Conservation (phyloP, 2,888 invertebrate genomes). For the Subacronicta megacephala region DNA sequence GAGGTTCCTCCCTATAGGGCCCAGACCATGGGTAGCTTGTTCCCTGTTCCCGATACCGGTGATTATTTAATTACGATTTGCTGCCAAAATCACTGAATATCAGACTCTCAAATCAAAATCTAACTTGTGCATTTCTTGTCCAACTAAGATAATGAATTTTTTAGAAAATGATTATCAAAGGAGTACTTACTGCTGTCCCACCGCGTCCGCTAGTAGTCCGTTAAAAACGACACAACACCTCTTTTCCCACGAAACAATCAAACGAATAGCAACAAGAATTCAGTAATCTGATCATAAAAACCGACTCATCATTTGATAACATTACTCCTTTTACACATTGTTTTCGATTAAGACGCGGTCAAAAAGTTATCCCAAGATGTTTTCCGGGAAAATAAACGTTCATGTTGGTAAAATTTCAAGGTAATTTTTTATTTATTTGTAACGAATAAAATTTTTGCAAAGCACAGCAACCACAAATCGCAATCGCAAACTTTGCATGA, state of each 20-base stretch:
- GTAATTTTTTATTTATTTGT: conserved; percentile 13
- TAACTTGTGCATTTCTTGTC: background rate
- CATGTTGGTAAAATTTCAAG: conserved; percentile 3
- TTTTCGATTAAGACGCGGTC: background rate
- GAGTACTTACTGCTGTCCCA: conserved; percentile 29
- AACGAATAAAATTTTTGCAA: conserved; percentile 26
- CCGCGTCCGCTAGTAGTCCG: conserved; percentile 2
- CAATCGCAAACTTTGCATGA: conserved; percentile 16
- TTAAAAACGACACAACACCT: conserved; percentile 27
- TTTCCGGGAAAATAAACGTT: background rate
- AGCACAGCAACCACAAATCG: conserved; percentile 6
- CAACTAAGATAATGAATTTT: background rate
- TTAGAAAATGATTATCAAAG: background rate
- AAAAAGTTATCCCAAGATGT: background rate
- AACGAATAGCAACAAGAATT: conserved; percentile 25
- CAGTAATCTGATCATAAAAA: conserved; percentile 41
- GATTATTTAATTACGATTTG: no score
- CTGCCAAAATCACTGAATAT: no score
- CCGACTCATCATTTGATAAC: conserved; percentile 23
- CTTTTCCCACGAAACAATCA: conserved; percentile 25
- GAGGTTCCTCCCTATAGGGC: no score
- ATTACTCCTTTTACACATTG: conserved; percentile 9
- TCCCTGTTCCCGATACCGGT: no score
- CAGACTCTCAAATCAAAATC: no score
- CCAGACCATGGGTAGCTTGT: no score